A percentile compares a stretch with the other conserved stretches of the same genome.
These are phyloP conservation scores for Platycercus adscitus DNA, from an alignment of 2,113 vertebrate genomes.

Conservation along the genomic window DNA sequence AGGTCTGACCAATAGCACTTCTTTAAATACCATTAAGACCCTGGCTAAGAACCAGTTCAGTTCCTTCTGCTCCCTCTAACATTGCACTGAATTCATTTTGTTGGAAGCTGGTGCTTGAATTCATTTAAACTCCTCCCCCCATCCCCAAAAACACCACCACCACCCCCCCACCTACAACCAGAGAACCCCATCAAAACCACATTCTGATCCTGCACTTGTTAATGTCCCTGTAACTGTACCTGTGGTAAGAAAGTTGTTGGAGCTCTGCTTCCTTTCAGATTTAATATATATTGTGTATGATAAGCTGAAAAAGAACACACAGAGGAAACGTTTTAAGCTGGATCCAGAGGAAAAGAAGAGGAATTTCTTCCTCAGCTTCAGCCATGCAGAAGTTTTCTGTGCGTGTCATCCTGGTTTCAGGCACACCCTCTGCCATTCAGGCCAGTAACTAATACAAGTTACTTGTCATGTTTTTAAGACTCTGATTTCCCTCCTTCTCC, in stretches of 20 bases:
- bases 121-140: too few relatives aligned
- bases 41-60: not conserved
- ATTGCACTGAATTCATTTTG: not conserved
- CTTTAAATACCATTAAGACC: not conserved
- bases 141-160: not conserved
- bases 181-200: not conserved
- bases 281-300: not conserved
- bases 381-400: not conserved
- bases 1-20: not conserved
- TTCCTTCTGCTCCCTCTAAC: not conserved
- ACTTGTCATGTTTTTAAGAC: not conserved
- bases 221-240: not conserved
- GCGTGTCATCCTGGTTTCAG: not conserved
- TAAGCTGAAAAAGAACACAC: not conserved
- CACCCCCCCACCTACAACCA: not conserved
- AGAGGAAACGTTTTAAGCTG: not conserved
- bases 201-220: not conserved
- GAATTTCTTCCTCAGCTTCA: not conserved
- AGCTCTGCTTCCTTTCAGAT: not conserved
- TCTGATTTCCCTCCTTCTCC: not conserved
- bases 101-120: not conserved
- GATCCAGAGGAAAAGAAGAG: not conserved
- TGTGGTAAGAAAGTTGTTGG: not conserved
- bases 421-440: not conserved
- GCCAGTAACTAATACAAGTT: not conserved